Evolutionary conservation across 2,797 vertebrate genomes (phyloP), one percentile per base, ranked within the genome.

Genomic region (Cottoperca gobio): DNA sequence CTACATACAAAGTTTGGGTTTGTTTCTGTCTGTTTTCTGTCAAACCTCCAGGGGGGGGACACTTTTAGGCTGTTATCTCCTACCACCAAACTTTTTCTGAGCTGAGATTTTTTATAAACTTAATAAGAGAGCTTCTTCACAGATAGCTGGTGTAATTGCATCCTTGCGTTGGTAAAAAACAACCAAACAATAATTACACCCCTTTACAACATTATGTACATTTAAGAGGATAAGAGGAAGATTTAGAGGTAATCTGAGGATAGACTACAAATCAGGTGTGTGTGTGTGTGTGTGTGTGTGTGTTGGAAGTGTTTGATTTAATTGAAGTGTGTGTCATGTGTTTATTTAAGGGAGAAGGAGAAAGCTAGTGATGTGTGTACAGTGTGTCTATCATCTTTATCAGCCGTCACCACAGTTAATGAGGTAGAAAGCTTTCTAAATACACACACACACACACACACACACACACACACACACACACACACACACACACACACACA

Each of bases 401-500:
- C 79, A 78, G 72, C 82, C 81, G 78, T 79, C 58, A 86, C 24
- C 64, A 46, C 73, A 83, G 73, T 72, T 83, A 86, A 90, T 81
- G 76, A 58, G 59, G 54, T 35, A 49, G 52, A 74, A n/a, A 17
- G 67, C 33, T 78, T 75, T 80, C 17, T 31, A 71, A 59, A 79
- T 49, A 67, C 43, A 59, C 61, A 66, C 24, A 23, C 55, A 49
- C 45, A 63, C 31, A 33, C 31, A 73, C 49, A 63, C 43, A 59
- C 61, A 66, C 21, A 19, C 60, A 40, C 45, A 62, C 26, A 79
- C 54, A 63, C 43, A 62, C 61, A 63, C 24, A 24, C 60, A 45
- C 45, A 65, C 26, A 76, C 54, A 67, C 43, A 59, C 61, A 66
- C 24, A 21, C 60, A 49, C 45, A 62, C 2, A 79, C 54, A 63